Percentiles rank a stretch among this genome's conserved stretches.
Conservation (phyloP, 2,797 vertebrate genomes). For the Cuniculus paca region DNA sequence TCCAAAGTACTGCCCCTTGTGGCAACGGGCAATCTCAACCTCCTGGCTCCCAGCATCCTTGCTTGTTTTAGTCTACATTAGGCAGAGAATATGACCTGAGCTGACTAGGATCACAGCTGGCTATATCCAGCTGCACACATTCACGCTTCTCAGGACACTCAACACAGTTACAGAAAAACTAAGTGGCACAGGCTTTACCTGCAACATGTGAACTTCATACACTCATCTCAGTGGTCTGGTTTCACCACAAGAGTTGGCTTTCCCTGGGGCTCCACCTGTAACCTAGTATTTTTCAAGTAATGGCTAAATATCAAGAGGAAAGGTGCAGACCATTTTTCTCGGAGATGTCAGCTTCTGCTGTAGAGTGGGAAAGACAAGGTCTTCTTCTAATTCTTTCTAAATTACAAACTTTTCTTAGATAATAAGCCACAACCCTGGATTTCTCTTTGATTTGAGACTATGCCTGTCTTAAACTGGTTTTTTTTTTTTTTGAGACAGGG, state of each 20-base stretch:
- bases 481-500: too few species aligned
- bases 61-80: slow-evolving; percentile 93
- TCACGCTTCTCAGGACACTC: background rate
- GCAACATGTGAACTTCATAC: background rate
- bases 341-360: slow-evolving; percentile 18
- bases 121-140: background rate
- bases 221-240: background rate
- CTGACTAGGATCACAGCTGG: slow-evolving; percentile 50
- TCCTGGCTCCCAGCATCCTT: slow-evolving; percentile 94
- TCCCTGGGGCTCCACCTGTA: background rate
- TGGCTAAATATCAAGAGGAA: background rate
- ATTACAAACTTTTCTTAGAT: slow-evolving; percentile 9
- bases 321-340: background rate
- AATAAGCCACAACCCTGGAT: background rate
- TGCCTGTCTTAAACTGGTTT: background rate
- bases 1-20: slow-evolving; percentile 98
- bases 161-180: slow-evolving; percentile 1
- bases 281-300: background rate
- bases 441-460: background rate
- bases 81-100: slow-evolving; percentile 56
- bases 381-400: slow-evolving; percentile 9
- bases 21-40: slow-evolving; percentile 97
- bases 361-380: background rate
- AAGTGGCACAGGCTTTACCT: background rate
- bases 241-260: slow-evolving; percentile 9